Percentiles rank a stretch among this genome's conserved stretches.
Conservation (phyloP, 2,888 invertebrate species). For the Amphipoea oculea region DNA sequence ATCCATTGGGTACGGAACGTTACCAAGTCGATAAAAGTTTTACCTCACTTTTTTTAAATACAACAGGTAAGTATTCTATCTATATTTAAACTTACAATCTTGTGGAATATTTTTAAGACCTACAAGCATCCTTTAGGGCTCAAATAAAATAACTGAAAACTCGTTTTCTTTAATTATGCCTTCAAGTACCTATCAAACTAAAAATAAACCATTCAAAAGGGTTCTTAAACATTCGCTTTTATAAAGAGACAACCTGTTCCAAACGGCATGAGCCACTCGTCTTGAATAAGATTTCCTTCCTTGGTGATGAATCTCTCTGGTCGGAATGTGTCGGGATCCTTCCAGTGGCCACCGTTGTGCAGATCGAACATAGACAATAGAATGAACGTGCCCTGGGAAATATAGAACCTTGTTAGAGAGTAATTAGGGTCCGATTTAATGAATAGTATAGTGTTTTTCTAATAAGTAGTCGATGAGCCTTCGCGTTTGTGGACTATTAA, state of each 20-base stretch:
- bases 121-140: neutral
- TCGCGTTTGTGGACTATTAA: neutral
- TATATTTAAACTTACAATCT: neutral
- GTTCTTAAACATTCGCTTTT: neutral
- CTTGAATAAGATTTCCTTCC: slow-evolving; percentile 88
- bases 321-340: slow-evolving; percentile 90
- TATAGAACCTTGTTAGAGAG: slow-evolving; percentile 3
- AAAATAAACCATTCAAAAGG: neutral
- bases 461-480: neutral
- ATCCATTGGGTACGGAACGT: neutral
- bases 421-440: neutral
- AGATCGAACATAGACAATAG: slow-evolving; percentile 91
- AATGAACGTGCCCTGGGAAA: slow-evolving; percentile 89
- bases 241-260: slow-evolving; percentile 86
- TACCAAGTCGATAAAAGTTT: neutral
- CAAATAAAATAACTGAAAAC: slow-evolving; percentile 5
- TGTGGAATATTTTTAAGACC: slow-evolving; percentile 17
- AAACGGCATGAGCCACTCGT: slow-evolving; percentile 84
- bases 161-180: neutral
- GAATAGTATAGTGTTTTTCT: neutral
- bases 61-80: neutral
- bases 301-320: slow-evolving; percentile 92
- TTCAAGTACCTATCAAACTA: neutral
- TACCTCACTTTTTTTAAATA: neutral
- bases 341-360: slow-evolving; percentile 91